Percentiles rank a stretch among this genome's conserved stretches.
These are phyloP conservation scores for Melanophora roralis DNA, from an alignment of 2,888 invertebrate genomes.

Conservation along the genomic window DNA sequence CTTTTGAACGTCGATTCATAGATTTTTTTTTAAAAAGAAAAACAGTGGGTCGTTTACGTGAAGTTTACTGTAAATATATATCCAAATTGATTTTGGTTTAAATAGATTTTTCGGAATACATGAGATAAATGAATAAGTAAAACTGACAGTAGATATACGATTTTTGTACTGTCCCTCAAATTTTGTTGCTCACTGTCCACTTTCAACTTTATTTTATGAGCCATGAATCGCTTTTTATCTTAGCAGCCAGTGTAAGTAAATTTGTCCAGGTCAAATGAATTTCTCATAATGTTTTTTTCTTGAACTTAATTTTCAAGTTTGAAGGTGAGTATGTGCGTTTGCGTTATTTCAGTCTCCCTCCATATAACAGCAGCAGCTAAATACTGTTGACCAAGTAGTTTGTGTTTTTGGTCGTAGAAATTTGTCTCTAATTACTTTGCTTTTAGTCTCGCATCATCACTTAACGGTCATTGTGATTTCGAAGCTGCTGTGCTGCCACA, in stretches of 20 bases:
- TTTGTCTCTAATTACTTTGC: conserved; percentile 41
- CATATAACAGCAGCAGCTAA: not conserved
- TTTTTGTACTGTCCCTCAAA: not conserved
- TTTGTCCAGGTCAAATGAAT: conserved; percentile 19
- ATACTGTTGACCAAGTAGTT: not conserved
- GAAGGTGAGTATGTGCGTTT: not conserved
- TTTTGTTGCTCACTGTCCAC: not conserved
- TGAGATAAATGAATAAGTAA: too few species aligned
- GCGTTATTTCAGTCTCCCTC: not conserved
- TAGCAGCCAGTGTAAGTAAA: conserved; percentile 5
- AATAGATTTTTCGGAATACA: too few species aligned
- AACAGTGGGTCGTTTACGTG: too few species aligned
- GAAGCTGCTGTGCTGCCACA: not conserved
- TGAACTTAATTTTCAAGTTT: not conserved
- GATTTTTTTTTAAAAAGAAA: too few species aligned
- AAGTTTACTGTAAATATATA: too few species aligned
- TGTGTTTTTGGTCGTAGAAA: not conserved
- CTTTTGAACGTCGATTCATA: too few species aligned
- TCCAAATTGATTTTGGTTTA: too few species aligned
- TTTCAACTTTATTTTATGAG: not conserved
- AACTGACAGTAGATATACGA: too few species aligned
- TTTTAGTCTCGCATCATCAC: conserved; percentile 37
- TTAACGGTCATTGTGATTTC: conserved; percentile 23
- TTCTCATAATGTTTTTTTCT: conserved; percentile 32
- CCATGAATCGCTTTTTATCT: conserved; percentile 40